Conservation (phyloP, 2,888 invertebrate species). For the Apamea anceps region DNA sequence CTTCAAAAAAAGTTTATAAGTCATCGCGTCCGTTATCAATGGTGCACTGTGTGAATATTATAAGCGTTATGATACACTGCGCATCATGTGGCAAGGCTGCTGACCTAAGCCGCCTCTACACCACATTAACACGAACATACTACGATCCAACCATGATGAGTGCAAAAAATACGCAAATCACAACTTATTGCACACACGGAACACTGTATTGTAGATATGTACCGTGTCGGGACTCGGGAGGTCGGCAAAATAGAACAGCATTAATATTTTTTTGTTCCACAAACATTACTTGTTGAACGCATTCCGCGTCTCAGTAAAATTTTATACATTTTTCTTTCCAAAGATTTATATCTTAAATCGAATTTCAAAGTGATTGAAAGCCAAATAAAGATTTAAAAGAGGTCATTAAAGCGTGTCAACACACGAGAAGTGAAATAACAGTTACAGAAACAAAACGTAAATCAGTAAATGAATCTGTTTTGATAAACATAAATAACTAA, state of each 20-base stretch:
- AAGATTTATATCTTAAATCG: constrained; percentile 56
- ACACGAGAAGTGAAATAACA: constrained; percentile 41
- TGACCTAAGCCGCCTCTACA: constrained; percentile 67
- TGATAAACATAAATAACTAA: constrained; percentile 60
- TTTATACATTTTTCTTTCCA: constrained; percentile 30
- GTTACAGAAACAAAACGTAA: constrained; percentile 56
- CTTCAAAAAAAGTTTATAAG: constrained; percentile 58
- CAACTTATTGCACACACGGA: constrained; percentile 15
- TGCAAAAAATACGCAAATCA: constrained; percentile 45
- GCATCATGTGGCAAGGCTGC: constrained; percentile 75
- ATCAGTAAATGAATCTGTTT: constrained; percentile 63
- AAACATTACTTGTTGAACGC: constrained; percentile 40
- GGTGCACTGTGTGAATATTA: constrained; percentile 72
- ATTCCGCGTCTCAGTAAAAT: constrained; percentile 38
- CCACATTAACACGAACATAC: constrained; percentile 37
- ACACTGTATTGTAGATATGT: constrained; percentile 7
- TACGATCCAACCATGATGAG: constrained; percentile 21
- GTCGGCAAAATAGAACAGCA: constrained; percentile 30
- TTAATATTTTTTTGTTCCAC: constrained; percentile 40
- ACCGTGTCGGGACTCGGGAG: constrained; percentile 14
- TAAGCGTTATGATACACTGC: constrained; percentile 73
- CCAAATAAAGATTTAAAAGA: constrained; percentile 59
- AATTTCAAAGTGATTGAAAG: constrained; percentile 54
- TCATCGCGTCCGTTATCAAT: constrained; percentile 71
- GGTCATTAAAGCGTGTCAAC: constrained; percentile 51